A percentile compares a stretch with the other conserved stretches of the same genome.
Evolutionary conservation across 2,113 vertebrate genomes (phyloP).

Genomic region (Xyliphius kryptos): DNA sequence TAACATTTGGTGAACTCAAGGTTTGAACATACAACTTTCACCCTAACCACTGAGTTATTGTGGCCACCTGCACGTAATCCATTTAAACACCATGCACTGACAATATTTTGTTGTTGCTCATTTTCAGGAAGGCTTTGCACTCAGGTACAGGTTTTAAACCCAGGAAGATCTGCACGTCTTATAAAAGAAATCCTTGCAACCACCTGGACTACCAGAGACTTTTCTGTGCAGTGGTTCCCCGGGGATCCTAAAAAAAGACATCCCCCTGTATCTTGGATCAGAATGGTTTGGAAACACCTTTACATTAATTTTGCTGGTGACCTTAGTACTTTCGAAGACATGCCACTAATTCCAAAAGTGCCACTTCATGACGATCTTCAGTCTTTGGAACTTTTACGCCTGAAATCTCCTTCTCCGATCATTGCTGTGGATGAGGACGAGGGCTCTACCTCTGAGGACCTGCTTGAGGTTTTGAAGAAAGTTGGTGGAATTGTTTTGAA

Average conservation of each 20-base stretch:
- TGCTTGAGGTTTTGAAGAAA: conserved; percentile 79
- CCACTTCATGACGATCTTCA: conserved; percentile 67
- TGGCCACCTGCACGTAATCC: no score
- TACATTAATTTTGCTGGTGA: conserved; percentile 94
- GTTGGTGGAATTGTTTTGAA: conserved; percentile 86
- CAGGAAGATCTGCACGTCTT: conserved; percentile 87
- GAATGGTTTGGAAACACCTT: conserved; percentile 90
- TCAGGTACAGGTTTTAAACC: conserved; percentile 85
- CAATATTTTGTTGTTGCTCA: conserved; percentile 17
- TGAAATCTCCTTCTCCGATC: conserved; percentile 83
- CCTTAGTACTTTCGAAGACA: conserved; percentile 84
- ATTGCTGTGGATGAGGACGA: conserved; percentile 76
- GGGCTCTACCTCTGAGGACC: conserved; percentile 70
- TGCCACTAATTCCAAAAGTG: conserved; percentile 88
- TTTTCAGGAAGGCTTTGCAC: conserved; percentile 86
- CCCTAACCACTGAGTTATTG: no score
- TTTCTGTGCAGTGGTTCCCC: conserved; percentile 84
- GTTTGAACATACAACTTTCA: no score
- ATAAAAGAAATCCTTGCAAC: conserved; percentile 84
- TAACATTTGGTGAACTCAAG: no score
- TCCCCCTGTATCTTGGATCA: conserved; percentile 82
- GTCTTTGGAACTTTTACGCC: conserved; percentile 75
- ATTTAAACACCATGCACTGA: not conserved
- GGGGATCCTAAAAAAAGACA: conserved; percentile 77
- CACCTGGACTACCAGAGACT: conserved; percentile 82